Base-by-base conservation (phyloP, 2,888 invertebrate genomes). In the Falcaria lacertinaria region DNA sequence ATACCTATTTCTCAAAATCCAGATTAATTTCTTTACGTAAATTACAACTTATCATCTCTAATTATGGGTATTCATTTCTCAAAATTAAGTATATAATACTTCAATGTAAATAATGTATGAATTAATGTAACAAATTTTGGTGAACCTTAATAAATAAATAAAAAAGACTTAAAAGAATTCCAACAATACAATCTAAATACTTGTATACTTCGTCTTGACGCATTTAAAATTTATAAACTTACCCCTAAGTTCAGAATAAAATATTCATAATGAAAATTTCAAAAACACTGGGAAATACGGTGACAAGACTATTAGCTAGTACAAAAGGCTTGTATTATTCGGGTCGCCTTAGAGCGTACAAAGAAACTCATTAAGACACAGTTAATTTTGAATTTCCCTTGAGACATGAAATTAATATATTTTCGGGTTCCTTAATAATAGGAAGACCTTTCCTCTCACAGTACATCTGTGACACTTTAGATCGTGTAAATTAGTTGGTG, bases 281-380 rank as follows among this genome's bases (percentile, higher is more conserved):
- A 13, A 36, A 19, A 36, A 19, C n/a, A 19, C 11, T 16, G 17
- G 17, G 19, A 13, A 36, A 22, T 19, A 19, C 14, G 19, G 36
- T 36, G 36, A 22, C 36, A 36, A 36, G 36, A 19, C 13, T 36
- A 36, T 36, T 36, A 36, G 2, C 13, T 7, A 19, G 19, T 19
- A 36, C 36, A 36, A 36, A 36, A 14, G 36, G 36, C 13, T 36
- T 19, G 19, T 19, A 22, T 36, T 36, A 36, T 22, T 14, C 4
- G 36, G 8, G 36, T 19, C 14, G 17, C 19, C 19, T 4, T 14
- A 14, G 13, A 35, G n/a, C n/a, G 34, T 19, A 36, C 22, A 36
- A 36, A 36, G 36, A 36, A 36, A 14, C 36, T 36, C 36, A 36
- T 36, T 36, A 36, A 36, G n/a, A 14, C 36, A 4, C 19, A 14